phyloP scores from a whole-genome alignment of 2,113 vertebrate species.

The Dendropsophus ebraccatus region DNA sequence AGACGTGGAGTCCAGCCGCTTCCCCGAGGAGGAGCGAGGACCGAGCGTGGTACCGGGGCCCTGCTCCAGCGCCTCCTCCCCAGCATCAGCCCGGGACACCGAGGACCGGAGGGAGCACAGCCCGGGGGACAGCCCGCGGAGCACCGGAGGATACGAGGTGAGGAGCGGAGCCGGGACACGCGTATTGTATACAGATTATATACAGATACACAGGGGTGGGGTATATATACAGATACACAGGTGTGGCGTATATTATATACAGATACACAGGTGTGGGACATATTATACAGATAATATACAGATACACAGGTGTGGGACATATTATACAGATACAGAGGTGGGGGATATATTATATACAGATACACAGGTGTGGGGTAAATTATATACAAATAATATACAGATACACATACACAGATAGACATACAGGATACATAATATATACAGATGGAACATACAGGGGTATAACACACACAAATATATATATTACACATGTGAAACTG shows the following conservation, averaged over 20 bases:
- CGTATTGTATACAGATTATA: not conserved
- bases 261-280: not conserved
- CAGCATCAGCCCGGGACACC: constrained; percentile 64
- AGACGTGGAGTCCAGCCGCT: constrained; percentile 89
- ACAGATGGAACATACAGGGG: not conserved
- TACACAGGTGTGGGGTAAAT: not conserved
- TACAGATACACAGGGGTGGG: not conserved
- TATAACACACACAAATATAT: not conserved
- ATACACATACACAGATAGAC: too few species aligned
- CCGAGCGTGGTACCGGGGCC: constrained; percentile 54
- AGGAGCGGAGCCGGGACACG: constrained; percentile 17
- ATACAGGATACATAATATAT: too few species aligned
- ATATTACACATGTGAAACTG: too few species aligned
- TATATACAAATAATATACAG: not conserved
- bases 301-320: too few species aligned
- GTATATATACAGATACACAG: not conserved
- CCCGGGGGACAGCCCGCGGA: constrained; percentile 70
- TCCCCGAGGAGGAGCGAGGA: constrained; percentile 75
- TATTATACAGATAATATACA: not conserved
- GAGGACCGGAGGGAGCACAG: constrained; percentile 74
- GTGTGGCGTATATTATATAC: too few species aligned
- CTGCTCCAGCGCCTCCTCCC: constrained; percentile 54
- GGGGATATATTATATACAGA: not conserved
- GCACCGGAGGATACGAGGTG: constrained; percentile 70
- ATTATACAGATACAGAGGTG: not conserved